Conservation (phyloP, 2,797 vertebrate genomes). For the Anas capensis region DNA sequence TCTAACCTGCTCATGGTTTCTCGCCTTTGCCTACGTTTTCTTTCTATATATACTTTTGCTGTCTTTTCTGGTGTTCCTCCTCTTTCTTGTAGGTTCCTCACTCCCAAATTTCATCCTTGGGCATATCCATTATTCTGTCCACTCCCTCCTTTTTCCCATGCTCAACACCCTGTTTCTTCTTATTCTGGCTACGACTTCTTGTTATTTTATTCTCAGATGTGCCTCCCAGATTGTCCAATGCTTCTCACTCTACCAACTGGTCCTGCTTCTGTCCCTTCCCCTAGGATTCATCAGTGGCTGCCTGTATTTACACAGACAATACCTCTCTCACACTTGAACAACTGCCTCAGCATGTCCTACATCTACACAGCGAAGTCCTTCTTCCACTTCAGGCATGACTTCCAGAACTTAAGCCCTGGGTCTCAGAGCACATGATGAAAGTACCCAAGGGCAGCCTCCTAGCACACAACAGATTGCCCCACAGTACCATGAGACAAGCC, state of each 20-base stretch:
- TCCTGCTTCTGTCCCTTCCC: neutral
- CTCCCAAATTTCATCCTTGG: neutral
- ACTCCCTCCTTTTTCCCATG: neutral
- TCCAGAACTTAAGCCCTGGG: neutral
- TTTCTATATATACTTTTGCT: neutral
- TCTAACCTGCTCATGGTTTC: neutral
- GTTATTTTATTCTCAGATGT: neutral
- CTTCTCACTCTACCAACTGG: neutral
- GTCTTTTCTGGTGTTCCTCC: neutral
- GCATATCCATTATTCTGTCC: neutral
- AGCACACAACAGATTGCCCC: neutral
- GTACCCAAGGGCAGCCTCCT: neutral
- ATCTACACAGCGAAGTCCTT: neutral
- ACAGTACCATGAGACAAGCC: neutral
- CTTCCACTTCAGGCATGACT: neutral
- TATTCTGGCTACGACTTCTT: neutral
- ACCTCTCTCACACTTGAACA: neutral
- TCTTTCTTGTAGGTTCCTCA: neutral
- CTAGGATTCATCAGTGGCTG: neutral
- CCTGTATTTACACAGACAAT: neutral
- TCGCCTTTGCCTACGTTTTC: neutral
- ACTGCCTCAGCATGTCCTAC: neutral
- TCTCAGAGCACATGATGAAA: neutral
- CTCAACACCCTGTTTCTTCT: neutral
- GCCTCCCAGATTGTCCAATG: neutral